Conservation (phyloP, 35 echinoderm and acorn worm species). For the Amphiura filiformis region DNA sequence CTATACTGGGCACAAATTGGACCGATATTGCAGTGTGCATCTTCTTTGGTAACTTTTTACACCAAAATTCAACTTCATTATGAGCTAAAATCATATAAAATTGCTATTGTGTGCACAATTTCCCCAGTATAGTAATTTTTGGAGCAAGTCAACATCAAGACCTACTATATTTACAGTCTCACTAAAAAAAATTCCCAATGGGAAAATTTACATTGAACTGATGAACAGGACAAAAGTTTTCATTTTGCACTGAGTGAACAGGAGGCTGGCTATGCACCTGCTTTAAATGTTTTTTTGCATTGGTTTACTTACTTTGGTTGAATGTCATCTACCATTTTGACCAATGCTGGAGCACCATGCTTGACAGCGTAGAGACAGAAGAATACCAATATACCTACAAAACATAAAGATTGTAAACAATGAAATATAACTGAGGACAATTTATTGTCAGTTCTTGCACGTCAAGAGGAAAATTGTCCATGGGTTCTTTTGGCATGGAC, state of each 20-base stretch:
- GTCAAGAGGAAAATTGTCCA: neutral
- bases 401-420: no score
- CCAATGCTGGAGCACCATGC: slow-evolving; percentile 50
- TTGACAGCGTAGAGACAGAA: slow-evolving; percentile 84
- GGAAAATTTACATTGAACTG: neutral
- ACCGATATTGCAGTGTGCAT: no score
- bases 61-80: no score
- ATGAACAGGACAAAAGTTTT: neutral
- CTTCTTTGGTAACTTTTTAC: no score
- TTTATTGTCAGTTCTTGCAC: neutral
- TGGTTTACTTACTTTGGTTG: slow-evolving; percentile 91
- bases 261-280: neutral
- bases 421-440: neutral
- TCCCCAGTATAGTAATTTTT: no score
- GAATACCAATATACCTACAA: slow-evolving; percentile 78
- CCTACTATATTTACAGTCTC: no score
- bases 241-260: neutral
- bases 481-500: neutral
- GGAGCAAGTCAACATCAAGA: no score
- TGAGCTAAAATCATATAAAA: no score
- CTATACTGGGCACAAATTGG: no score
- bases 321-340: slow-evolving; percentile 65
- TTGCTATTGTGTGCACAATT: no score
- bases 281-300: neutral
- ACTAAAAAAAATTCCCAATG: no score